A percentile compares a stretch with the other conserved stretches of the same genome.
Conservation (phyloP, 2,797 vertebrate genomes). For the Sebastes diaconus region DNA sequence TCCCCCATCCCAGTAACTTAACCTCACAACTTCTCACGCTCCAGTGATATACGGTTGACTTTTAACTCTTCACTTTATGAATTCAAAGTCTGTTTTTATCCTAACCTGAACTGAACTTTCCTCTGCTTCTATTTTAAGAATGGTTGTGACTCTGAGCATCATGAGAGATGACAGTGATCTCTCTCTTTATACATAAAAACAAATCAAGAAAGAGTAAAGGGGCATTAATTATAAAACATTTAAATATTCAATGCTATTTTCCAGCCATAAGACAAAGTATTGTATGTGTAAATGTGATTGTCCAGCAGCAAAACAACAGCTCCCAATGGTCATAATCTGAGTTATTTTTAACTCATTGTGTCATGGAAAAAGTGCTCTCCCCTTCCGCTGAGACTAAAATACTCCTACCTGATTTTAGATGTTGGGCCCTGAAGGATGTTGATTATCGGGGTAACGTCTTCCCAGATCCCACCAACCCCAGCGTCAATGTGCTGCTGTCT, state of each 20-base stretch:
- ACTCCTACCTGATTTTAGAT: constrained; percentile 68
- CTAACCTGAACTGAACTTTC: constrained; percentile 23
- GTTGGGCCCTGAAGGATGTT: constrained; percentile 43
- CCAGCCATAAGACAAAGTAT: not conserved
- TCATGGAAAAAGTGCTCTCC: constrained; percentile 64
- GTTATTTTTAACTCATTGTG: constrained; percentile 76
- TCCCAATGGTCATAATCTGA: constrained; percentile 25
- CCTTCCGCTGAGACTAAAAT: constrained; percentile 40
- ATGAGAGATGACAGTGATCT: not conserved
- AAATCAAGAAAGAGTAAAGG: not conserved
- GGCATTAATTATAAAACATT: not conserved
- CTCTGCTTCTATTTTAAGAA: constrained; percentile 22
- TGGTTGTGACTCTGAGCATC: constrained; percentile 25
- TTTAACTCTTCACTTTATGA: constrained; percentile 5
- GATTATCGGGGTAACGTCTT: constrained; percentile 59
- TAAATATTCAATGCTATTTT: not conserved
- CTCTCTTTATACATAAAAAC: not conserved
- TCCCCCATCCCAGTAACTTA: constrained; percentile 58
- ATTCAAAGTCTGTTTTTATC: constrained; percentile 15
- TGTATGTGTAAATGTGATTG: not conserved
- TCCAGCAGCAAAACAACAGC: constrained; percentile 36
- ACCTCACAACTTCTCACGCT: constrained; percentile 45
- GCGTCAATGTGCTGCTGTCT: constrained; percentile 46
- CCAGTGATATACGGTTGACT: constrained; percentile 31
- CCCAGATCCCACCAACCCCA: constrained; percentile 32